Evolutionary conservation across 1,140 invertebrate species (phyloP).

Genomic region (Drosophila insularis): DNA sequence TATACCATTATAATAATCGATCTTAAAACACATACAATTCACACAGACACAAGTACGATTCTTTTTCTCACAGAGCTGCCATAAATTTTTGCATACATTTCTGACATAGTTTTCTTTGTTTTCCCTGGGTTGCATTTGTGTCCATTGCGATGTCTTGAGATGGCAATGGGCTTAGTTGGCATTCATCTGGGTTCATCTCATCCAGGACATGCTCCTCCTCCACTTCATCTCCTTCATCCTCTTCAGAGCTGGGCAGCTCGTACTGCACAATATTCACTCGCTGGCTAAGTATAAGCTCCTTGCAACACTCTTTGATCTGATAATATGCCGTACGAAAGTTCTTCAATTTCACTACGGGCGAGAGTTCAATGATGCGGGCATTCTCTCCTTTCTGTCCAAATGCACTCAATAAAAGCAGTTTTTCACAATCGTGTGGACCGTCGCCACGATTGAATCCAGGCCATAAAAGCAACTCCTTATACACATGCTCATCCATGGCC

Average conservation of each 20-base stretch:
- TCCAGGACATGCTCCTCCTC: no score
- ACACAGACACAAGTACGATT: neutral
- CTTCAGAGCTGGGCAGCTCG: slow-evolving; percentile 60
- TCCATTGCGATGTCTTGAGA: neutral
- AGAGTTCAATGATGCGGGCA: slow-evolving; percentile 20
- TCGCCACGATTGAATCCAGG: slow-evolving; percentile 7
- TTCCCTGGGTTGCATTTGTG: neutral
- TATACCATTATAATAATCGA: neutral
- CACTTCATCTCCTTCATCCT: slow-evolving; percentile 16
- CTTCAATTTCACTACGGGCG: slow-evolving; percentile 44
- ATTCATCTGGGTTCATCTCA: neutral
- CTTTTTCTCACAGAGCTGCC: slow-evolving; percentile 24
- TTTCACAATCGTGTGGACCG: neutral
- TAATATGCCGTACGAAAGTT: slow-evolving; percentile 55
- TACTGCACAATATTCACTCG: slow-evolving; percentile 55
- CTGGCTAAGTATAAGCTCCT: slow-evolving; percentile 55
- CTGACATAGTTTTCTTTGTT: slow-evolving; percentile 43
- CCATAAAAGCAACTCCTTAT: slow-evolving; percentile 60
- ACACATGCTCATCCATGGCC: slow-evolving; percentile 52
- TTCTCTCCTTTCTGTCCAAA: slow-evolving; percentile 29
- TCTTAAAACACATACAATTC: neutral
- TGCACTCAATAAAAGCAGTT: slow-evolving; percentile 20
- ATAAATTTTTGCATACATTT: slow-evolving; percentile 55
- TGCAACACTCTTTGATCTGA: slow-evolving; percentile 66
- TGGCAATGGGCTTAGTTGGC: neutral